Base-by-base conservation (phyloP, 53 echinoderm and acorn worm species). In the Echinometra lucunter region DNA sequence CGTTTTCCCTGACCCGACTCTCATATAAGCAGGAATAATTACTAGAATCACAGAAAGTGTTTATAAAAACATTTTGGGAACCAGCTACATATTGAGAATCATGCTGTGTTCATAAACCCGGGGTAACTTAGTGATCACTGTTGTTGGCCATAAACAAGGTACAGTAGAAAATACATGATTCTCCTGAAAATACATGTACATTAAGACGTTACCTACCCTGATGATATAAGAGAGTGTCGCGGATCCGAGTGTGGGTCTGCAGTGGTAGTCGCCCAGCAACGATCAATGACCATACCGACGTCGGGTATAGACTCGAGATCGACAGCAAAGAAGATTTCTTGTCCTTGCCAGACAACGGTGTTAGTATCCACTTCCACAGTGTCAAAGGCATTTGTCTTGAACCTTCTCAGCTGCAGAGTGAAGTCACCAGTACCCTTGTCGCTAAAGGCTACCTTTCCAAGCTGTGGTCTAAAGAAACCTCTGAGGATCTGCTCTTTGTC, bases 371-470 rank as follows among this genome's bases (percentile, higher is more conserved):
- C 56, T 44, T 80, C 44, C 38, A 42, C 15, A 42, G 11, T 21
- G 21, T 40, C 3, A 35, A 34, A 35, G 10, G 72, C 15, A 27
- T 80, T 23, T 38, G 80, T 42, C 80, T 38, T 1, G 80, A 42
- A 80, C 23, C 88, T 49, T 30, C 11, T 28, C 7, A 88, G 17
- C 15, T 2, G 21, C 38, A 60, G 89, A 21, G 2, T 27, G 89
- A 89, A 58, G 35, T 56, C 37, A 45, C 89, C 89, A 37, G 57
- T 35, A 49, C 89, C 37, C 88, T 89, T 89, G 89, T 58, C 89
- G 58, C 21, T 89, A 23, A 89, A 89, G 60, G 60, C 37, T 3
- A 89, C 89, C 89, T 89, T 19, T 21, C 89, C 89, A 21, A 89
- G 58, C 34, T 37, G 58, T 19, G 60, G 89, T 58, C 12, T 58